Conservation (phyloP, 2,113 vertebrate genomes). For the Brachionichthys hirsutus region DNA sequence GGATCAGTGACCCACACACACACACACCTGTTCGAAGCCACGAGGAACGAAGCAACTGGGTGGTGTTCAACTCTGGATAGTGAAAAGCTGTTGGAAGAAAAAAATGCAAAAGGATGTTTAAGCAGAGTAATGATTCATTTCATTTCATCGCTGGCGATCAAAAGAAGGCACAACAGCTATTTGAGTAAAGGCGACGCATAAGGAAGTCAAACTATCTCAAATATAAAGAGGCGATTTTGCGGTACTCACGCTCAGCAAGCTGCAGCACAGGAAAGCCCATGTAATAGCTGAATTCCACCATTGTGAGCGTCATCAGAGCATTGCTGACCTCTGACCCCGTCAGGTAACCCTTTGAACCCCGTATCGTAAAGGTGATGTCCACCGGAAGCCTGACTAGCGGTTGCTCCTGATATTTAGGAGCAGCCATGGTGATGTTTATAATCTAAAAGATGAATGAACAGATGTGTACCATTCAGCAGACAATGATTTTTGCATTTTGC, state of each 20-base stretch:
- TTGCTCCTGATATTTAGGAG: conserved; percentile 34
- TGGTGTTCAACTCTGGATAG: conserved; percentile 92
- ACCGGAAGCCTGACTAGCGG: conserved; percentile 83
- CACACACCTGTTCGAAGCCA: conserved; percentile 94
- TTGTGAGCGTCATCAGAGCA: conserved; percentile 83
- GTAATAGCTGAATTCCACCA: conserved; percentile 98
- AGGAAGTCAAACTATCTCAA: background rate
- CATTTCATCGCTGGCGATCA: background rate
- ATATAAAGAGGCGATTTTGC: background rate
- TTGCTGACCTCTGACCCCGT: conserved; percentile 89
- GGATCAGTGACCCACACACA: conserved; percentile 12
- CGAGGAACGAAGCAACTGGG: conserved; percentile 88
- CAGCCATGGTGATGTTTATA: conserved; percentile 84
- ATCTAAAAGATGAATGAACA: conserved; percentile 76
- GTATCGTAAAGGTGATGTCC: conserved; percentile 85
- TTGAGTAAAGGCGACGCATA: too few relatives aligned
- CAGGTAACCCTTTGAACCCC: conserved; percentile 75
- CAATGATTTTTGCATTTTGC: background rate
- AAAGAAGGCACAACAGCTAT: background rate
- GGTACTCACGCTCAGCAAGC: conserved; percentile 93
- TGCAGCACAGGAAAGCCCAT: conserved; percentile 94
- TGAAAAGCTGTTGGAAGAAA: conserved; percentile 86
- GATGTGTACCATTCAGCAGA: background rate
- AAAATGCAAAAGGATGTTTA: background rate
- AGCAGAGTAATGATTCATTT: background rate